Conservation (phyloP, 2,113 vertebrate species). For the Prunella fulvescens region DNA sequence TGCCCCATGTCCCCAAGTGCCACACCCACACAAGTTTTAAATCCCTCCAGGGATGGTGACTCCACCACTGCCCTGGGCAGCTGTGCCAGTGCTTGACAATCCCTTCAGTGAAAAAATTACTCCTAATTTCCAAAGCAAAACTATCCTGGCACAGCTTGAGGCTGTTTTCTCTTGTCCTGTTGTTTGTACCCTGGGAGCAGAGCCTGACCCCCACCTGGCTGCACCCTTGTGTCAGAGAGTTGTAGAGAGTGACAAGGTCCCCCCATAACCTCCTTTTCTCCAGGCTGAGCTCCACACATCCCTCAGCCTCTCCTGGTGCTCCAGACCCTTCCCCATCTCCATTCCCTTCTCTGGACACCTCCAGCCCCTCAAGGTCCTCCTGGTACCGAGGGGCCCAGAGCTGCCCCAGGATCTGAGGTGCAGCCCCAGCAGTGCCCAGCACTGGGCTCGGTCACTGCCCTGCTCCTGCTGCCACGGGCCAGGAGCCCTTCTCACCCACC, state of each 20-base stretch:
- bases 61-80: not conserved
- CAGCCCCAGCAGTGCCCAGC: not conserved
- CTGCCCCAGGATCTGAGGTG: fast-evolving
- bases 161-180: not conserved
- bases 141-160: too few species aligned
- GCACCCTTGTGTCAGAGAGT: not conserved
- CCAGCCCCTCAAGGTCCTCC: not conserved
- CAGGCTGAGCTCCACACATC: not conserved
- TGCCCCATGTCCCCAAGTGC: not conserved
- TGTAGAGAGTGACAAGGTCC: fast-evolving
- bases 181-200: not conserved
- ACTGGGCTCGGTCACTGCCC: not conserved
- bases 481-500: not conserved
- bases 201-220: fast-evolving
- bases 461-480: not conserved
- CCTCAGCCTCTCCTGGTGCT: not conserved
- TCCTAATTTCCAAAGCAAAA: not conserved
- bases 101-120: not conserved
- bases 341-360: fast-evolving
- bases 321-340: not conserved
- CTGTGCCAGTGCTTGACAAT: not conserved
- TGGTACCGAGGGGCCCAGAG: not conserved
- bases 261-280: not conserved
- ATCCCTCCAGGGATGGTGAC: not conserved
- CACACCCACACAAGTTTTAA: not conserved